A percentile compares a stretch with the other conserved stretches of the same genome.
phyloP scores from a whole-genome alignment of 2,113 vertebrate genomes.

The Setophaga petechia region DNA sequence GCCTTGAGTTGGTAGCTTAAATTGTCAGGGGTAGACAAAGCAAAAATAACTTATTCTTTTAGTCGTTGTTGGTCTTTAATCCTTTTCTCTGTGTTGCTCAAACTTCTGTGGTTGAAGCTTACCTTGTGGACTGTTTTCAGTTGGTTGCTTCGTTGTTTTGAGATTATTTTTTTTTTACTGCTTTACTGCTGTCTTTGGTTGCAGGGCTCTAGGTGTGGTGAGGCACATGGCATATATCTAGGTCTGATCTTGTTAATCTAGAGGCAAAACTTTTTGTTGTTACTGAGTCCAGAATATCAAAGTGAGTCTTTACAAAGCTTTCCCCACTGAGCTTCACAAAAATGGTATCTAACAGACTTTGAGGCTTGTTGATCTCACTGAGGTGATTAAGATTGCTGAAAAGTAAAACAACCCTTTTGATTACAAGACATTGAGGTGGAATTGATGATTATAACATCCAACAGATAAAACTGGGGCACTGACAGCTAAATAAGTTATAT shows the following conservation, averaged over 20 bases:
- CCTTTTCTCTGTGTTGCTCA: not conserved
- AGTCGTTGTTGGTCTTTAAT: not conserved
- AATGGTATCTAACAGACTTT: not conserved
- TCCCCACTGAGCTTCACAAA: not conserved
- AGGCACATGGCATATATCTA: not conserved
- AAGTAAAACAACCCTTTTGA: not conserved
- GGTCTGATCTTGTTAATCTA: not conserved
- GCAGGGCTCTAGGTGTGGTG: too few relatives aligned
- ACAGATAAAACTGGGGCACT: not conserved
- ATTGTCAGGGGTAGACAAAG: not conserved
- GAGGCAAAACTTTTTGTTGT: not conserved
- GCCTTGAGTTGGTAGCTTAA: not conserved
- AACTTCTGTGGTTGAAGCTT: not conserved
- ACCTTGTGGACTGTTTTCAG: accelerated
- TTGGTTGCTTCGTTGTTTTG: not conserved
- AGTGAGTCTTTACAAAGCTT: not conserved
- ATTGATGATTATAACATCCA: not conserved
- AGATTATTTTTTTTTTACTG: not conserved
- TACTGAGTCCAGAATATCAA: not conserved
- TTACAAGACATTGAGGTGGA: not conserved
- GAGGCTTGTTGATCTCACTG: not conserved
- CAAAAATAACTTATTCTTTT: not conserved
- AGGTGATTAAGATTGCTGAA: not conserved
- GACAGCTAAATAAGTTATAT: not conserved
- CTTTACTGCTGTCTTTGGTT: not conserved